These are phyloP conservation scores for Cherax destructor DNA, from an alignment of 1,140 invertebrate genomes.

Conservation along the genomic window DNA sequence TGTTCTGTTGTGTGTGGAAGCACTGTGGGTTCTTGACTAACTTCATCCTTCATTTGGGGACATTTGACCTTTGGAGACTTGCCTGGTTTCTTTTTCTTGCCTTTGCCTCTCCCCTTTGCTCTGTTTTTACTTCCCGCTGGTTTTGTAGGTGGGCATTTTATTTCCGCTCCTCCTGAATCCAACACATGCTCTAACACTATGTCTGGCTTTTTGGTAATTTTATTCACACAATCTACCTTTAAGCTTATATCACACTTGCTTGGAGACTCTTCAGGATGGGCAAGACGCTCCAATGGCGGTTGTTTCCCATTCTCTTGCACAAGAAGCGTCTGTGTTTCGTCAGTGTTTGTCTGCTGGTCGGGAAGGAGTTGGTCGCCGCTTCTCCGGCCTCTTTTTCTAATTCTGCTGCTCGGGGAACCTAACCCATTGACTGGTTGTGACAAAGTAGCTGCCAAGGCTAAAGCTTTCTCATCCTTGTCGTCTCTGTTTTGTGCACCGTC, in stretches of 20 bases:
- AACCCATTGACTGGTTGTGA: constrained; percentile 18
- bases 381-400: constrained; percentile 25
- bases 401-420: constrained; percentile 23
- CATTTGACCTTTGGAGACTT: neutral
- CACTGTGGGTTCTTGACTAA: constrained; percentile 6
- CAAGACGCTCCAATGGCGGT: neutral
- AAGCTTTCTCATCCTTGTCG: constrained; percentile 20
- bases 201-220: neutral
- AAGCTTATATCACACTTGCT: neutral
- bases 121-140: neutral
- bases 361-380: neutral
- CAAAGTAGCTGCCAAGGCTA: neutral
- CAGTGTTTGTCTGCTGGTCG: neutral
- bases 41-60: neutral
- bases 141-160: neutral
- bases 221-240: neutral
- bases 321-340: neutral
- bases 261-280: neutral
- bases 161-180: neutral
- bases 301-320: neutral
- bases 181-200: neutral
- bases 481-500: constrained; percentile 32
- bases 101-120: constrained; percentile 21
- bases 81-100: constrained; percentile 17
- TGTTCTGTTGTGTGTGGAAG: constrained; percentile 58